phyloP scores from a whole-genome alignment of 2,113 vertebrate genomes.

The Ammodytes marinus region DNA sequence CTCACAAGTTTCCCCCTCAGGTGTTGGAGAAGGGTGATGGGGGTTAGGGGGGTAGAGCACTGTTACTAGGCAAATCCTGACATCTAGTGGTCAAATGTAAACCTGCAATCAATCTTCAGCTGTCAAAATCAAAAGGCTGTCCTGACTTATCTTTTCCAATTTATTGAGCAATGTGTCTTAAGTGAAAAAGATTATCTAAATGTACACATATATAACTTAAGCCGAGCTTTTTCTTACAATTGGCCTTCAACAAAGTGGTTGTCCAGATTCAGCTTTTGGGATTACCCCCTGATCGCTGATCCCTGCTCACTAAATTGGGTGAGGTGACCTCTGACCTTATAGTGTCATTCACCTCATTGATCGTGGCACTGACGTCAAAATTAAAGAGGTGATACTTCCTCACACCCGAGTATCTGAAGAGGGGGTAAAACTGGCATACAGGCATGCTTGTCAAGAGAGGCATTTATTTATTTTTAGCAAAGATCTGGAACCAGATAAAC shows the following conservation, averaged over 20 bases:
- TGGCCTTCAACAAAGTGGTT: background rate
- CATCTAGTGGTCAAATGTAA: constrained; percentile 89
- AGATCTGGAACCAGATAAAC: background rate
- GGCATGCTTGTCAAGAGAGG: background rate
- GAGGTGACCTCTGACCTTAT: constrained; percentile 75
- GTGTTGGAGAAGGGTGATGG: constrained; percentile 60
- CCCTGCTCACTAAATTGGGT: constrained; percentile 54
- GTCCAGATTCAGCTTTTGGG: constrained; percentile 33
- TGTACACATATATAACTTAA: rapidly evolving
- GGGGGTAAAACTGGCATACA: background rate
- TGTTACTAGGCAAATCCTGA: constrained; percentile 87
- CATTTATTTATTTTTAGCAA: constrained; percentile 10
- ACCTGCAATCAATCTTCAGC: constrained; percentile 35
- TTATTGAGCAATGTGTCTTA: background rate
- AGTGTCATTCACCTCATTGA: constrained; percentile 60
- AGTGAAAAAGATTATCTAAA: background rate
- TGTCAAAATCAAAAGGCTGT: background rate
- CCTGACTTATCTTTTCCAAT: background rate
- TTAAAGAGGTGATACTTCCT: constrained; percentile 18
- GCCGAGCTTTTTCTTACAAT: background rate
- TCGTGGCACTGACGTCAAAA: constrained; percentile 48
- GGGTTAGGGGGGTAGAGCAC: constrained; percentile 41
- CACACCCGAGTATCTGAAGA: background rate
- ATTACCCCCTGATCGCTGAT: constrained; percentile 44
- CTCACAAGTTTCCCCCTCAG: constrained; percentile 82